Evolutionary conservation across 2,888 invertebrate genomes (phyloP).

Genomic region (Phymatocera aterrima): DNA sequence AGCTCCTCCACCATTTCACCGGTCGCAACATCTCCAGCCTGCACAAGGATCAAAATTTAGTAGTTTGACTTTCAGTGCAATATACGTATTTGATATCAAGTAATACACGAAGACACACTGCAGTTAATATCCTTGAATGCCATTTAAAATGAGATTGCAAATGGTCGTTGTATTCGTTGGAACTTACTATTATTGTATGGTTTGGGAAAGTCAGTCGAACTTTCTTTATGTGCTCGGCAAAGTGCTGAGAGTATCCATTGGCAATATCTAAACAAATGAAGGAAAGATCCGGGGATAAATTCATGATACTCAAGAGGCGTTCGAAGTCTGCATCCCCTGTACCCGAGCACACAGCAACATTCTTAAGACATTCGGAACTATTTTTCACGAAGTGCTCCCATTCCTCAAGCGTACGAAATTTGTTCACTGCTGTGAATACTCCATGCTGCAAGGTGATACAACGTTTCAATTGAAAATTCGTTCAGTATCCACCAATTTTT

Average conservation of each 20-base stretch:
- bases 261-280: constrained; percentile 95
- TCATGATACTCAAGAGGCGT: constrained; percentile 82
- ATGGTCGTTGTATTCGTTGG: too few species aligned
- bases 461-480: too few species aligned
- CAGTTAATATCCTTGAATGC: too few species aligned
- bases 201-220: constrained; percentile 87
- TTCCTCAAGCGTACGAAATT: constrained; percentile 89
- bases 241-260: constrained; percentile 95
- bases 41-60: too few species aligned
- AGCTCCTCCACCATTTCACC: constrained; percentile 98
- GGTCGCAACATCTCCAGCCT: constrained; percentile 97
- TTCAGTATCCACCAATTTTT: too few species aligned
- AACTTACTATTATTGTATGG: constrained; percentile 94
- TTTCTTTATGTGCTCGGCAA: constrained; percentile 90
- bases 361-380: constrained; percentile 81
- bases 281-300: constrained; percentile 82
- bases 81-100: too few species aligned
- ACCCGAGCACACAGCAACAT: constrained; percentile 90
- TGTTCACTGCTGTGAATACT: constrained; percentile 92
- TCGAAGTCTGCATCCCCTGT: constrained; percentile 88
- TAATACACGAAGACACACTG: too few species aligned
- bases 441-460: constrained; percentile 80
- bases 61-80: too few species aligned
- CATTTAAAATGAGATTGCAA: too few species aligned
- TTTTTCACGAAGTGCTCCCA: constrained; percentile 86